Base-by-base conservation (phyloP, 2,113 vertebrate species). In the Paracanthobrama guichenoti region DNA sequence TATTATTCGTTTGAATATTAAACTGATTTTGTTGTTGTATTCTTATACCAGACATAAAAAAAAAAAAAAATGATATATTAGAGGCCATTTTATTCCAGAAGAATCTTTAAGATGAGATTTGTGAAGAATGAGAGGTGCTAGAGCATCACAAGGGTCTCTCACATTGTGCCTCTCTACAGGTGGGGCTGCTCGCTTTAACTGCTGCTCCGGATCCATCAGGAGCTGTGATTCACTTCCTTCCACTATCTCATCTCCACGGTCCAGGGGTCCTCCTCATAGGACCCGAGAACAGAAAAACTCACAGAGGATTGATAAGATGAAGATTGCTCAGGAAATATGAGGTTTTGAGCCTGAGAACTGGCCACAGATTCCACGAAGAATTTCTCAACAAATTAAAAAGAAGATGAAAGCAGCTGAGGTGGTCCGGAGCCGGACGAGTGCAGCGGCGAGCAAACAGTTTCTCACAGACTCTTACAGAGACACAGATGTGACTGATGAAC, bases 161-260 rank as follows among this genome's bases (percentile, higher is more conserved):
- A 48, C 55, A 57, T 44, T 13, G 74, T 14, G 35, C 69, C 66
- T 78, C 69, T 79, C 84, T 53, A 46, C 73, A 82, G 75, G 59
- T 80, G 69, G 62, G 11, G 46, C 84, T 59, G 75, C 75, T 85
- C 82, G 42, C 82, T 72, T 24, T 82, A 79, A 73, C 84, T 71
- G 67, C 81, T 35, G 72, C 84, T 79, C 78, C 71, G 79, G 86
- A 82, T 89, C 48, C 82, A 89, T 87, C 79, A 85, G 85, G 66
- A 59, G 66, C 60, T 72, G 83, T 80, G 84, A 87, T 86, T 89
- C 86, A 76, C 75, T 83, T 84, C 64, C 84, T 57, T 64, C 48
- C 59, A 79, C 83, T 80, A 85, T 82, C 83, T 85, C 81, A 84
- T 78, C 59, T 86, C 50, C 39, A 55, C 20, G 26, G 84, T 84